A percentile compares a stretch with the other conserved stretches of the same genome.
phyloP scores from a whole-genome alignment of 2,888 invertebrate species.

The Ptychoptera contaminata region DNA sequence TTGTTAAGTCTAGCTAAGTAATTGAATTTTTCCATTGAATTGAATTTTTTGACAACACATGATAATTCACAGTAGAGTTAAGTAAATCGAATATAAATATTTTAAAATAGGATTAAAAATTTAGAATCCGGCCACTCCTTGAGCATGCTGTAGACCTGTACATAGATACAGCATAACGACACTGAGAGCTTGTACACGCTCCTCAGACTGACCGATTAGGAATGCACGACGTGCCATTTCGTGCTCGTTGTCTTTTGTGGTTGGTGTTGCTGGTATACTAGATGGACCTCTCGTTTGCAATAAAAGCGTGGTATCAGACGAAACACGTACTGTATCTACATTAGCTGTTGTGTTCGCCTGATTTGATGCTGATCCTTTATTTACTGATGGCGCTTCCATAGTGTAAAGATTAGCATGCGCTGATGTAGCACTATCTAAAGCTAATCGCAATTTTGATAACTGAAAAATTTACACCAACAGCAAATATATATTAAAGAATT shows the following conservation, averaged over 20 bases:
- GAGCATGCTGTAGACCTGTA: constrained; percentile 63
- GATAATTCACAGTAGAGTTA: constrained; percentile 6
- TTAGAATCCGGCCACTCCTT: constrained; percentile 24
- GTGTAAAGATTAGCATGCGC: constrained; percentile 33
- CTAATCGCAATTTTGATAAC: constrained; percentile 59
- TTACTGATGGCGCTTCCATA: constrained; percentile 30
- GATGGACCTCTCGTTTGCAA: constrained; percentile 11
- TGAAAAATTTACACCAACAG: constrained; percentile 29
- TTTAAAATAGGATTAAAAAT: constrained; percentile 10
- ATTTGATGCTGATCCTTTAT: constrained; percentile 21
- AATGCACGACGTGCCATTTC: constrained; percentile 22
- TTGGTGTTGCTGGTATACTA: not conserved
- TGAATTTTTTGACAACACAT: constrained; percentile 8
- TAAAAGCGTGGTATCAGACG: constrained; percentile 8
- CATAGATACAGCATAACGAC: constrained; percentile 90
- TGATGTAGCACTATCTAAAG: constrained; percentile 55
- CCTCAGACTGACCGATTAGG: constrained; percentile 51
- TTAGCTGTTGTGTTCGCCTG: not conserved
- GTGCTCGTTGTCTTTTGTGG: constrained; percentile 8
- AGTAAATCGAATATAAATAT: constrained; percentile 13
- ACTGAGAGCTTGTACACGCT: constrained; percentile 78
- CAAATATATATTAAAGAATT: not conserved
- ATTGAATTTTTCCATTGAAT: not conserved
- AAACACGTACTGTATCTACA: constrained; percentile 1
- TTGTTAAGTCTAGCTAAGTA: too few relatives aligned